Percentiles rank a stretch among this genome's conserved stretches.
phyloP scores from a whole-genome alignment of 1,140 invertebrate genomes.

The Chelonus insularis region DNA sequence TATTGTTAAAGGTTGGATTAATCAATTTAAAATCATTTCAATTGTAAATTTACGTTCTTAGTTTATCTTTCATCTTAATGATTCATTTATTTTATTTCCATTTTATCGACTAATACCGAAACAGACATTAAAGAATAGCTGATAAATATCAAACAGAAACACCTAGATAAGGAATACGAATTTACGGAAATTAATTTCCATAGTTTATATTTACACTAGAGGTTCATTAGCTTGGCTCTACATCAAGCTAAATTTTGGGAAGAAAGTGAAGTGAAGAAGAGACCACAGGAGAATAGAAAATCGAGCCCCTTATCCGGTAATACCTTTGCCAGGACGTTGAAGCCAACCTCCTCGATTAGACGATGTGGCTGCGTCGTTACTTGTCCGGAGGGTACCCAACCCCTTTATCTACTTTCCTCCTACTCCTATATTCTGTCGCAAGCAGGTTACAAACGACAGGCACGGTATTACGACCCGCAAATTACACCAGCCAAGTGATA shows the following conservation, averaged over 20 bases:
- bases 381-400: constrained; percentile 19
- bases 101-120: too few relatives aligned
- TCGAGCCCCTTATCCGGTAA: constrained; percentile 1
- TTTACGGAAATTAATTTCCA: not conserved
- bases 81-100: too few relatives aligned
- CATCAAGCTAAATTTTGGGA: not conserved
- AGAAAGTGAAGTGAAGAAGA: not conserved
- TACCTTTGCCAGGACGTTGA: constrained; percentile 21
- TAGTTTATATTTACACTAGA: not conserved
- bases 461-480: constrained; percentile 35
- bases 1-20: too few relatives aligned
- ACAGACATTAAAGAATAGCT: too few relatives aligned
- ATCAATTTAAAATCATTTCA: too few relatives aligned
- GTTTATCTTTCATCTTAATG: too few relatives aligned
- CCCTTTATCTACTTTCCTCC: not conserved
- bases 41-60: too few relatives aligned
- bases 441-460: constrained; percentile 33
- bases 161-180: not conserved
- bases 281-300: not conserved
- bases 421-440: constrained; percentile 14
- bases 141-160: too few relatives aligned
- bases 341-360: constrained; percentile 32
- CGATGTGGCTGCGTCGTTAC: constrained; percentile 34
- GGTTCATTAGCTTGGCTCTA: not conserved
- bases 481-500: constrained; percentile 33